Percentiles rank a stretch among this genome's conserved stretches.
Evolutionary conservation across 1,140 invertebrate species (phyloP).

Genomic region (Diabrotica virgifera): DNA sequence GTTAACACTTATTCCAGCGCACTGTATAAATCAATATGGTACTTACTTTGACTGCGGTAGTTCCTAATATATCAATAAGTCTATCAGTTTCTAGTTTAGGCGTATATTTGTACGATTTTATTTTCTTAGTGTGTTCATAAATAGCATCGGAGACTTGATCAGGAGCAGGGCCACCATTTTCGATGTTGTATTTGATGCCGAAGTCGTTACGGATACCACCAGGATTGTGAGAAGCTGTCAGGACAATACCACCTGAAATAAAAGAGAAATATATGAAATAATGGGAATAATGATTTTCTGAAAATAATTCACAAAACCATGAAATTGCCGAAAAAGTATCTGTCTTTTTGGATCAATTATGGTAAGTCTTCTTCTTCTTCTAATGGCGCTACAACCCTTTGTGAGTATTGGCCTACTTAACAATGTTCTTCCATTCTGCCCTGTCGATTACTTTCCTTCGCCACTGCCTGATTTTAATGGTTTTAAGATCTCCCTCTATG

Average conservation of each 20-base stretch:
- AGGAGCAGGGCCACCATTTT: conserved; percentile 95
- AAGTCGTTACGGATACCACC: conserved; percentile 97
- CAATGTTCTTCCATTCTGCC: no score
- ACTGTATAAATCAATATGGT: no score
- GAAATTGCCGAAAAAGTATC: background rate
- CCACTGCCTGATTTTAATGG: no score
- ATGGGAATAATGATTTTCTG: background rate
- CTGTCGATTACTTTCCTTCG: no score
- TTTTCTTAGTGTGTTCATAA: conserved; percentile 74
- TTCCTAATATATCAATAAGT: conserved; percentile 31
- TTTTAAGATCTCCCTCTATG: no score
- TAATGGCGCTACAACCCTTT: no score
- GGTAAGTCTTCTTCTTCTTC: no score
- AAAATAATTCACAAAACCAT: background rate
- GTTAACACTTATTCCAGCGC: no score
- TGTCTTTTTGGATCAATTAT: no score
- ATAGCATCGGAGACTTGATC: conserved; percentile 89
- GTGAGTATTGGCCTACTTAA: no score
- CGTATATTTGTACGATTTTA: conserved; percentile 79
- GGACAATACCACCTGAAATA: conserved; percentile 82
- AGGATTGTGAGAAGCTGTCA: conserved; percentile 99
- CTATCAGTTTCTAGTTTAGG: conserved; percentile 70
- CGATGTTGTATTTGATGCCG: conserved; percentile 97
- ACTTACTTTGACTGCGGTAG: conserved; percentile 31
- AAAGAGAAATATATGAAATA: background rate